Conservation (phyloP, 2,797 vertebrate genomes). For the Falco naumanni region DNA sequence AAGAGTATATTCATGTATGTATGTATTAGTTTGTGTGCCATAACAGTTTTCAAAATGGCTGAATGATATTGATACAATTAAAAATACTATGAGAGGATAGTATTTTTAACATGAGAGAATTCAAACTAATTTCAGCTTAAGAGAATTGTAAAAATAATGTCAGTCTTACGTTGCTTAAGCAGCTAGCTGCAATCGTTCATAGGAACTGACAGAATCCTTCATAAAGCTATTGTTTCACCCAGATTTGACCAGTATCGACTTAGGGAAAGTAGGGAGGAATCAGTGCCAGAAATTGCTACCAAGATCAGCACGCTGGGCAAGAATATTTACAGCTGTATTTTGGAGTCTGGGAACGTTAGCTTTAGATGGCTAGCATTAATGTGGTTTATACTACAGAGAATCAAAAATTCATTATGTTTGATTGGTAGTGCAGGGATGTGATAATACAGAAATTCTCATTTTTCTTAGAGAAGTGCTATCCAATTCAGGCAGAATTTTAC, state of each 20-base stretch:
- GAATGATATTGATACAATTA: constrained; percentile 31
- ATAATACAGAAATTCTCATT: neutral
- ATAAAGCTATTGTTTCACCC: neutral
- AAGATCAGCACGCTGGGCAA: neutral
- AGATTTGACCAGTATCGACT: neutral
- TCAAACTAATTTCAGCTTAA: neutral
- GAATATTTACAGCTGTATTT: neutral
- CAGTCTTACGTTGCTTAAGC: neutral
- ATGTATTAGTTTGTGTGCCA: neutral
- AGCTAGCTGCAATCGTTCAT: neutral
- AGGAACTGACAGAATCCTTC: neutral
- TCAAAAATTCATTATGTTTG: constrained; percentile 50
- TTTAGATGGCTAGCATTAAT: constrained; percentile 14
- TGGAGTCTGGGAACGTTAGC: neutral
- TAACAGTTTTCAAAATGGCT: constrained; percentile 59
- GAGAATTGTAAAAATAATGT: neutral
- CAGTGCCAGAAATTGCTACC: neutral
- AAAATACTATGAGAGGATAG: neutral
- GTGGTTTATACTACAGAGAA: constrained; percentile 3
- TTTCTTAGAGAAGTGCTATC: neutral
- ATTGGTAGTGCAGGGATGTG: neutral
- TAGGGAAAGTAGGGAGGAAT: neutral
- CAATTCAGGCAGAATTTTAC: constrained; percentile 8
- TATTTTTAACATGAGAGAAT: too few species aligned
- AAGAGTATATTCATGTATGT: neutral